Percentiles rank a stretch among this genome's conserved stretches.
Conservation (phyloP, 2,888 invertebrate genomes). For the Dioctria linearis region DNA sequence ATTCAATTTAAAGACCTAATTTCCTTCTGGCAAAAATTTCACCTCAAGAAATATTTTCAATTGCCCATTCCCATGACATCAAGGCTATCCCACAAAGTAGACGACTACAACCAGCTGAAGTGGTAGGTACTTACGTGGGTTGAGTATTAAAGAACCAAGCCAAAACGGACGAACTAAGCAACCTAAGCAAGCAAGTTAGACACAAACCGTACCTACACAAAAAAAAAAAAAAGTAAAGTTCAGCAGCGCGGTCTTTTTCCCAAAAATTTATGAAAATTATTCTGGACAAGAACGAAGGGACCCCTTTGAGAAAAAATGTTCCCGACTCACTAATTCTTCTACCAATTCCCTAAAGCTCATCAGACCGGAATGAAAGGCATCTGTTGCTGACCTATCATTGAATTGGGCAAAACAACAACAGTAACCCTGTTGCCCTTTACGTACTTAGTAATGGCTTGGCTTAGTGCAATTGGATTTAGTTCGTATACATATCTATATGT, state of each 20-base stretch:
- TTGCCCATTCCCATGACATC: constrained; percentile 31
- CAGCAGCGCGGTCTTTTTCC: not conserved
- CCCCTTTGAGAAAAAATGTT: constrained; percentile 14
- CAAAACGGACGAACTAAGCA: not conserved
- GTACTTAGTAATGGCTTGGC: not conserved
- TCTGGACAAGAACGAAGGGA: constrained; percentile 4
- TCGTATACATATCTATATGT: not conserved
- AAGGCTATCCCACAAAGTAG: constrained; percentile 4
- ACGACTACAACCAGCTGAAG: constrained; percentile 17
- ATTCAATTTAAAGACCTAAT: constrained; percentile 43
- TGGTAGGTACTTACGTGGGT: not conserved
- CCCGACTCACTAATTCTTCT: constrained; percentile 25
- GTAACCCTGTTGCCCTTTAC: not conserved
- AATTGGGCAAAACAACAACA: not conserved
- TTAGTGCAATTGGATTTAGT: not conserved
- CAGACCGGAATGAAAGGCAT: constrained; percentile 42
- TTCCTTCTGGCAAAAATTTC: constrained; percentile 23
- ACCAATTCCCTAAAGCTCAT: not conserved
- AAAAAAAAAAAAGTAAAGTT: not conserved
- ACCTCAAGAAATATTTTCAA: constrained; percentile 20
- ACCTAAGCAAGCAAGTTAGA: not conserved
- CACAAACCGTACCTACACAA: not conserved
- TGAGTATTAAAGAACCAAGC: not conserved
- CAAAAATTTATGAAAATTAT: constrained; percentile 31
- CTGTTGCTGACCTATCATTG: constrained; percentile 35